These are phyloP conservation scores for Limnodromus scolopaceus DNA, from an alignment of 2,797 vertebrate species.

Conservation along the genomic window DNA sequence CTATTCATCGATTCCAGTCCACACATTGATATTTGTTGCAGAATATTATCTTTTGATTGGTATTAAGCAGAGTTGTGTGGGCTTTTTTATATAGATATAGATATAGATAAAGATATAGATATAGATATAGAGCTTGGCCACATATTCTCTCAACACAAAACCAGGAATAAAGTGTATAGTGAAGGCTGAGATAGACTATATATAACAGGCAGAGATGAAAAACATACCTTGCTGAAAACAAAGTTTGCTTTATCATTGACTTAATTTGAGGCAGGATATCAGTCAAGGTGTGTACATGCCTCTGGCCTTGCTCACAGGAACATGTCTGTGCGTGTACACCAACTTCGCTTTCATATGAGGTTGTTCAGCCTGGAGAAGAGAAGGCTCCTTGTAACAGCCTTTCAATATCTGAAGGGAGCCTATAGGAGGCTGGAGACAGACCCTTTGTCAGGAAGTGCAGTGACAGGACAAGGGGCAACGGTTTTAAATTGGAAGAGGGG, in stretches of 20 bases:
- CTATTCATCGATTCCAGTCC: not conserved
- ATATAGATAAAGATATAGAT: too few relatives aligned
- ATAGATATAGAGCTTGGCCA: not conserved
- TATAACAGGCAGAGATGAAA: not conserved
- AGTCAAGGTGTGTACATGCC: not conserved
- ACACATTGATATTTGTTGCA: not conserved
- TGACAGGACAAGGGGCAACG: too few relatives aligned
- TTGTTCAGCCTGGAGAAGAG: too few relatives aligned
- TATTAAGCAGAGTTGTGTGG: not conserved
- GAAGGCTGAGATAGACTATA: not conserved
- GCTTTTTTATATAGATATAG: not conserved
- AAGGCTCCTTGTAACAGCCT: too few relatives aligned
- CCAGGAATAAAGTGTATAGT: not conserved
- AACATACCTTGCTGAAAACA: not conserved
- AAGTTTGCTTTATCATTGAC: not conserved
- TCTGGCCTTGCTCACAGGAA: not conserved
- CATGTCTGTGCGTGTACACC: not conserved
- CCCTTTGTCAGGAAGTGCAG: too few relatives aligned
- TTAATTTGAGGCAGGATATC: not conserved
- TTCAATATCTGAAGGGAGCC: too few relatives aligned
- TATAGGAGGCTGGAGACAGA: too few relatives aligned
- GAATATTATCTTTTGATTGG: not conserved
- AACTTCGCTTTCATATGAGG: not conserved
- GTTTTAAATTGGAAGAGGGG: too few relatives aligned
- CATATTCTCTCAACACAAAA: not conserved